A percentile compares a stretch with the other conserved stretches of the same genome.
phyloP scores from a whole-genome alignment of 2,797 vertebrate genomes.

The Crypturellus tataupa region DNA sequence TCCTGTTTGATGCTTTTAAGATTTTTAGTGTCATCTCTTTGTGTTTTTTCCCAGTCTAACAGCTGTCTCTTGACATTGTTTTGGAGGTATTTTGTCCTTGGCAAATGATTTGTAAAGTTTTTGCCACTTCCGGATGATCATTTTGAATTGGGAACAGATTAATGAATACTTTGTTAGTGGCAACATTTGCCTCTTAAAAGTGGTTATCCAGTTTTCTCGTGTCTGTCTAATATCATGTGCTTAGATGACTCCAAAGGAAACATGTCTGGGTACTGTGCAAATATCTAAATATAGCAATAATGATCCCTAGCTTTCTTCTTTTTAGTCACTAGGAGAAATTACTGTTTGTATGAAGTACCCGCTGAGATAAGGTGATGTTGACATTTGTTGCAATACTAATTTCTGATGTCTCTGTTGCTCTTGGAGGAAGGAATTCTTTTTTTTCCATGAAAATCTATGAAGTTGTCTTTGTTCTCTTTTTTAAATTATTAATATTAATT shows the following conservation, averaged over 20 bases:
- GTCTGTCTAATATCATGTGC: not conserved
- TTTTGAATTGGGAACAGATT: constrained; percentile 2
- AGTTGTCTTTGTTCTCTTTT: not conserved
- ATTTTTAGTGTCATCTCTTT: not conserved
- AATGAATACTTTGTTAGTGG: not conserved
- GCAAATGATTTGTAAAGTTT: constrained; percentile 15
- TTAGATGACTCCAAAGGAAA: not conserved
- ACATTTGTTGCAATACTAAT: not conserved
- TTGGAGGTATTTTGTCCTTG: constrained; percentile 16
- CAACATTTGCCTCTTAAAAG: not conserved
- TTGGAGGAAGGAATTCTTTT: not conserved
- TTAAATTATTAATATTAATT: not conserved
- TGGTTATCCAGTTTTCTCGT: not conserved
- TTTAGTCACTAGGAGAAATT: constrained; percentile 29
- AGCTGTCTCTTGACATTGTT: not conserved
- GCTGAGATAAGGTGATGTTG: not conserved
- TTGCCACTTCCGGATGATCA: not conserved
- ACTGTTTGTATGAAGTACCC: not conserved
- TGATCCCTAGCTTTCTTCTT: constrained; percentile 19
- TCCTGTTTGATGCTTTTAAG: not conserved
- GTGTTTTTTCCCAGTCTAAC: not conserved
- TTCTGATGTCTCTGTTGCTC: not conserved
- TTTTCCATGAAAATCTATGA: not conserved
- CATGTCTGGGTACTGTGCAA: not conserved
- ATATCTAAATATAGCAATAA: constrained; percentile 21